Conservation (phyloP, 2,797 vertebrate species). For the Melanotaenia trifasciata region DNA sequence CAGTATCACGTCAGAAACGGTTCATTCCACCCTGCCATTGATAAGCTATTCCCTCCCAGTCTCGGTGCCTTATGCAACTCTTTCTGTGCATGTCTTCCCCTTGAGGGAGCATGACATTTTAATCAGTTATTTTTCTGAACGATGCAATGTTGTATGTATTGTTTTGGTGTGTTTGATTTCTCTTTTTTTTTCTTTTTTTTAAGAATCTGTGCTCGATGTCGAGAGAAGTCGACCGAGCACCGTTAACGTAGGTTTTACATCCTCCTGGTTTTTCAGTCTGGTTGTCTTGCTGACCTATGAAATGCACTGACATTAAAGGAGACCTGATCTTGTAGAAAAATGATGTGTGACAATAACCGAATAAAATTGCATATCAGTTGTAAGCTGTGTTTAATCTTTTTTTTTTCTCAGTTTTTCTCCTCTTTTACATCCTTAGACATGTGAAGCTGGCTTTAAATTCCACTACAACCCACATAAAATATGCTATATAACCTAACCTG, state of each 20-base stretch:
- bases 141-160: slow-evolving; percentile 49
- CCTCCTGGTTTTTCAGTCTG: slow-evolving; percentile 76
- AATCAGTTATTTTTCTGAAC: slow-evolving; percentile 52
- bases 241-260: slow-evolving; percentile 36
- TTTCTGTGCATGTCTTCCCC: slow-evolving; percentile 84
- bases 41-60: slow-evolving; percentile 85
- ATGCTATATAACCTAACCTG: not conserved
- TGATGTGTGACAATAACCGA: slow-evolving; percentile 77
- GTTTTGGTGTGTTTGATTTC: slow-evolving; percentile 17
- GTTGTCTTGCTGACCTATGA: slow-evolving; percentile 85
- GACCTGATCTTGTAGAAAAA: slow-evolving; percentile 75
- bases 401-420: not conserved
- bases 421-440: not conserved
- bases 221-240: slow-evolving; percentile 10
- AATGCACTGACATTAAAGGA: slow-evolving; percentile 90
- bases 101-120: slow-evolving; percentile 71
- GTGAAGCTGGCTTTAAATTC: too few species aligned
- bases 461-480: not conserved
- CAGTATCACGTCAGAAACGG: not conserved
- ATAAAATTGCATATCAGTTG: slow-evolving; percentile 74
- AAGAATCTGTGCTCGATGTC: slow-evolving; percentile 28
- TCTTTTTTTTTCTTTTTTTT: slow-evolving; percentile 6
- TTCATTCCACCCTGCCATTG: slow-evolving; percentile 61
- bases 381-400: slow-evolving; percentile 4
- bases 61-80: slow-evolving; percentile 90